A percentile compares a stretch with the other conserved stretches of the same genome.
These are phyloP conservation scores for Malurus elegans DNA, from an alignment of 2,113 vertebrate species.

Conservation along the genomic window DNA sequence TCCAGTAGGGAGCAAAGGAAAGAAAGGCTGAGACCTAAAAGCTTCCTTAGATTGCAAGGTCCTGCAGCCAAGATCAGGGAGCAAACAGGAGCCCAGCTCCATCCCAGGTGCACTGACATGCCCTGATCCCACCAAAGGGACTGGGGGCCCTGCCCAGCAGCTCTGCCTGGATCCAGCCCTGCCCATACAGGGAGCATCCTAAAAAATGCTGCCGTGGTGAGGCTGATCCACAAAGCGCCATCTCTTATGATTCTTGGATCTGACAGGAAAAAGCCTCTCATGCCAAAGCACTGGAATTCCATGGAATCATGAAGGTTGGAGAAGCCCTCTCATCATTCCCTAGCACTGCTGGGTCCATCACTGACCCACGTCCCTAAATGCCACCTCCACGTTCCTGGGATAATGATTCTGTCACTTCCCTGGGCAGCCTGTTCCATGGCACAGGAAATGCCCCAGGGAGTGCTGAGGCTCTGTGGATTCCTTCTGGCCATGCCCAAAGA, in stretches of 20 bases:
- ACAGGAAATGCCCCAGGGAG: neutral
- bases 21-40: neutral
- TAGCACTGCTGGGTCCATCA: neutral
- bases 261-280: neutral
- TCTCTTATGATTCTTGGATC: neutral
- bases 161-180: neutral
- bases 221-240: neutral
- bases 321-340: neutral
- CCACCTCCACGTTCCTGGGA: neutral
- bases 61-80: neutral
- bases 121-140: neutral
- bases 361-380: neutral
- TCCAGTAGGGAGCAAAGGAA: neutral
- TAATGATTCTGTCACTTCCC: neutral
- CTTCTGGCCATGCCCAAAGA: neutral
- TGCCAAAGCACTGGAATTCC: neutral
- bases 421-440: neutral
- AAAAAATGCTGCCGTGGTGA: neutral
- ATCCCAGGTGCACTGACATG: accelerated
- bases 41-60: neutral
- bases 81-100: neutral
- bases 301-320: neutral
- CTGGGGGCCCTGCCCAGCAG: neutral
- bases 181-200: neutral
- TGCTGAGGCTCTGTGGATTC: neutral